Evolutionary conservation across 37 sponge, comb jelly and placozoan species (phyloP), one percentile per base, ranked within the genome.

Genomic region (Agelas oroides): DNA sequence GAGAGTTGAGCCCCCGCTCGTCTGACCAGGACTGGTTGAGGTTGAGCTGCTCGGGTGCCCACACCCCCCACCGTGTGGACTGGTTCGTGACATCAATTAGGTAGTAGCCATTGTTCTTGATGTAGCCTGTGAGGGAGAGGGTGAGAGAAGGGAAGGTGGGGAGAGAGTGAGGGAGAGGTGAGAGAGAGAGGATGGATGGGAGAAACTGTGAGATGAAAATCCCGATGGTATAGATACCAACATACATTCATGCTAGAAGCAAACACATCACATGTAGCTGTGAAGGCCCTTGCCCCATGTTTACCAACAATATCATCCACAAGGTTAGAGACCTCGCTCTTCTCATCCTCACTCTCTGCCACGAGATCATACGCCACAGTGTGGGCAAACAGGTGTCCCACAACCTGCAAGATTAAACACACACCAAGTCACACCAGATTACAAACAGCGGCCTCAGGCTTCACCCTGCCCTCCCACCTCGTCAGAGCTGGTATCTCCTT

Each of bases 401-500:
- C 94, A 15, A 90, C 80, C 89, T 89, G 60, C 6, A 46, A 8
- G 46, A 46, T n/a, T n/a, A n/a, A n/a, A n/a, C n/a, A n/a, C n/a
- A n/a, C n/a, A n/a, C n/a, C n/a, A 8, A 46, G 46, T 8, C 46
- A 46, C 46, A 46, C 46, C 3, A 8, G 6, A 12, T 8, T 12
- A 46, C 8, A 8, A 46, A 46, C 46, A 46, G 46, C 46, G 3
- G 46, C 8, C 3, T 8, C 46, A 46, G n/a, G n/a, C n/a, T n/a
- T n/a, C n/a, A 46, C 46, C 46, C 46, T 46, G 46, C 46, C 8
- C 46, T 8, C 46, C 46, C n/a, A 93, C 93, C 81, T 89, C 90
- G 67, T 90, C 90, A 32, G 94, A 89, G 77, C 90, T 86, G n/a
- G 94, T 90, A 80, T 90, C 94, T 67, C 94, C 94, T 59, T 86